phyloP scores from a whole-genome alignment of 2,797 vertebrate species.

The Coendou prehensilis region DNA sequence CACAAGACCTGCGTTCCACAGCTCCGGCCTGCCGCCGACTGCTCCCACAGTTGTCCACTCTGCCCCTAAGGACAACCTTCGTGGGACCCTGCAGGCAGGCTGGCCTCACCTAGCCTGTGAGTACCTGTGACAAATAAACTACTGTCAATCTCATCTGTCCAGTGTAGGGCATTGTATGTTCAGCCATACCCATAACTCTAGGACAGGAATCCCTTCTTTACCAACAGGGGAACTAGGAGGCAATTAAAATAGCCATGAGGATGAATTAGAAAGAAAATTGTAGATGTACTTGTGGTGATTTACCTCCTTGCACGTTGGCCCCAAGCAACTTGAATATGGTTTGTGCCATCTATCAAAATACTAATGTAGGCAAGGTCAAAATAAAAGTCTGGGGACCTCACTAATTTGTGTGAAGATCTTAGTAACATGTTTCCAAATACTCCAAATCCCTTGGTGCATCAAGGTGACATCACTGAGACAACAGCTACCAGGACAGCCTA shows the following conservation, averaged over 20 bases:
- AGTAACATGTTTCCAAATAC: background rate
- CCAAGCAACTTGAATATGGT: background rate
- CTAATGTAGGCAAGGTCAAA: background rate
- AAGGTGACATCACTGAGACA: background rate
- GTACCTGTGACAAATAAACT: background rate
- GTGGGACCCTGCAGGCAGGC: fast-evolving
- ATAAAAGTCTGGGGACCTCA: background rate
- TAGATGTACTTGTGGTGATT: background rate
- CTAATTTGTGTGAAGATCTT: background rate
- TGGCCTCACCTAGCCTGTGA: background rate
- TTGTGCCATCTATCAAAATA: background rate
- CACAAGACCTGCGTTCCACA: background rate
- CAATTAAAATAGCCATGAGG: background rate
- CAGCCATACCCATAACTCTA: background rate
- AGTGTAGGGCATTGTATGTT: background rate
- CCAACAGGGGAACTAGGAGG: background rate
- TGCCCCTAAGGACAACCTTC: background rate
- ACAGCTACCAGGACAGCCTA: background rate
- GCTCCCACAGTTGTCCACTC: background rate
- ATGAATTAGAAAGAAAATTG: background rate
- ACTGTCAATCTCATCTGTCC: background rate
- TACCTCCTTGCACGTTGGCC: too few relatives aligned
- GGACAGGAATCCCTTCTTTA: background rate
- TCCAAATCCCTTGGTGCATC: background rate
- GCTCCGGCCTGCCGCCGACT: background rate